phyloP scores from a whole-genome alignment of 1,140 invertebrate species.

The Lasaia peninsularis region DNA sequence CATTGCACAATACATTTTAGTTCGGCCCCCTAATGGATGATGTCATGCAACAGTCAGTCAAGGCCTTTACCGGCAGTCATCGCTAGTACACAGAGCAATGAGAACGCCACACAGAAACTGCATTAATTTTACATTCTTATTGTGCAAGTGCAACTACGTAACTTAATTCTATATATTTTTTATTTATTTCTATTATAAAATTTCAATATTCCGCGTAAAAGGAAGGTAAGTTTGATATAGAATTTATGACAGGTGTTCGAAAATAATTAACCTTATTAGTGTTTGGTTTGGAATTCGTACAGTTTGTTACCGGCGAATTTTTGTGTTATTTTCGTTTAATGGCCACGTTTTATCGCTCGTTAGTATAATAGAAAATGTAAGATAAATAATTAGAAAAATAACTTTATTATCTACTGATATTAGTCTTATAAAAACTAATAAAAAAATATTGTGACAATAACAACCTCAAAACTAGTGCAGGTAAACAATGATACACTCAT shows the following conservation, averaged over 20 bases:
- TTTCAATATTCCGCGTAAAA: constrained; percentile 63
- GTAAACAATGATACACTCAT: no score
- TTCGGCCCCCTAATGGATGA: constrained; percentile 55
- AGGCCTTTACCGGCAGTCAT: constrained; percentile 40
- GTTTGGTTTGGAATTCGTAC: not conserved
- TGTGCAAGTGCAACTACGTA: constrained; percentile 57
- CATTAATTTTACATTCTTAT: constrained; percentile 36
- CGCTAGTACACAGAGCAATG: constrained; percentile 56
- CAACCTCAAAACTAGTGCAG: no score
- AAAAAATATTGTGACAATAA: no score
- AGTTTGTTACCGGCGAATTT: no score
- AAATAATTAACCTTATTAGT: not conserved
- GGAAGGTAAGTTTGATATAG: constrained; percentile 55
- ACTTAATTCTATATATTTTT: constrained; percentile 36
- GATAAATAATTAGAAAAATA: no score
- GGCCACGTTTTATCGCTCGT: no score
- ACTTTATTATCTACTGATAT: no score
- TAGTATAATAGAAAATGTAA: no score
- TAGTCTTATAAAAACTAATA: no score
- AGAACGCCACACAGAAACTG: constrained; percentile 48
- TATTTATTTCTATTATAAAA: constrained; percentile 29
- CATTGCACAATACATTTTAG: constrained; percentile 28
- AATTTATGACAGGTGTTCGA: not conserved
- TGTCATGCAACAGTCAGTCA: constrained; percentile 41
- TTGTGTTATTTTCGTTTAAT: not conserved